Base-by-base conservation (phyloP, 2,113 vertebrate species). In the Pelobates fuscus region DNA sequence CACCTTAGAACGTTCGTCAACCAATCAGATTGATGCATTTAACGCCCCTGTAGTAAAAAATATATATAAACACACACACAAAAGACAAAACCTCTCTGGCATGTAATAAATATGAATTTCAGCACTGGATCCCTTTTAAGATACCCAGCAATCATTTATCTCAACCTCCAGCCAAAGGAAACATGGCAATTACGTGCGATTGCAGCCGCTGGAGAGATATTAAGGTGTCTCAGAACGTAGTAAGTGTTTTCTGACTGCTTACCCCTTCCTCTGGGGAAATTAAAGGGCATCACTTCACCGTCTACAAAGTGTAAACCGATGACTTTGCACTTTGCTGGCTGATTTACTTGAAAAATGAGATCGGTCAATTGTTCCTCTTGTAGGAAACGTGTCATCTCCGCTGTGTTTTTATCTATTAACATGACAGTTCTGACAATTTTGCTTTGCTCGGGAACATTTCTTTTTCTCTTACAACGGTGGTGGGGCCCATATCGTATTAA, bases 211-310 rank as follows among this genome's bases (percentile, higher is more conserved):
- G 24, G 57, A 29, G 68, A 27, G 18, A 8, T 18, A 30, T 71
- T 49, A 29, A 23, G 57, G 70, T 29, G 59, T 63, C 70, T 63
- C 27, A 20, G 27, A 37, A 37, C 29, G 18, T 20, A 30, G 46
- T 54, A 54, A 67, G 46, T 67, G 44, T 54, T 67, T 29, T 17
- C 27, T 8, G 20, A 44, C 52, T 46, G 30, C 44, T 20, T 18
- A 17, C 20, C 6, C 5, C 5, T 11, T 32, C 32, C 70, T 62
- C 70, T n/a, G 27, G 59, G 60, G 60, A 73, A 73, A 72, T 73
- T 64, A 73, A 15, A 1, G 26, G 44, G 24, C 25, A 23, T 46
- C 58, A 15, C 23, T 25, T 61, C 55, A 14, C 54, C n/a, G 18
- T 59, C 21, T 58, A 6, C 55, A 52, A 54, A 14, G 15, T 29